phyloP scores from a whole-genome alignment of 2,797 vertebrate species.

The Holocentrus rufus region DNA sequence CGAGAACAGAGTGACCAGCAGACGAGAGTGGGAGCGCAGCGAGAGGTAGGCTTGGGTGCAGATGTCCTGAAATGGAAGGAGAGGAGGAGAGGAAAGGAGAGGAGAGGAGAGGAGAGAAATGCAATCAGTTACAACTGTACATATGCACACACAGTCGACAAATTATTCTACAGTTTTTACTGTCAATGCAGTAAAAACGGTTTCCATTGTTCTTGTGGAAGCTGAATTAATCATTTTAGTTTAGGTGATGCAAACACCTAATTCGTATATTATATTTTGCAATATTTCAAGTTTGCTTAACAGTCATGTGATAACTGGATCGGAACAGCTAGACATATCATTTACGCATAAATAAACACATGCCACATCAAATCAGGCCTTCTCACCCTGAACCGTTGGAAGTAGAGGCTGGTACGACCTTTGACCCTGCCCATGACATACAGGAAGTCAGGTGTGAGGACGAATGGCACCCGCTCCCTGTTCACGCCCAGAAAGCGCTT shows the following conservation, averaged over 20 bases:
- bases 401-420: slow-evolving; percentile 78
- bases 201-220: too few species aligned
- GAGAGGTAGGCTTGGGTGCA: slow-evolving; percentile 82
- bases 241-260: too few species aligned
- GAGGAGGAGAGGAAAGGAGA: background rate
- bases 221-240: too few species aligned
- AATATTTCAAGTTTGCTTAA: too few species aligned
- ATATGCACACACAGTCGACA: background rate
- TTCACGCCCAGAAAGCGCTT: slow-evolving; percentile 81
- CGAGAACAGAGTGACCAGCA: slow-evolving; percentile 84
- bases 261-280: too few species aligned
- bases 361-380: background rate
- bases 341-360: background rate
- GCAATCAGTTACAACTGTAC: background rate
- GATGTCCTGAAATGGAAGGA: slow-evolving; percentile 70
- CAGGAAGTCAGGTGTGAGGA: slow-evolving; percentile 86
- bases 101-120: background rate
- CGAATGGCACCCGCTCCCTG: slow-evolving; percentile 84
- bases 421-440: slow-evolving; percentile 82
- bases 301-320: too few species aligned
- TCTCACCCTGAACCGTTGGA: slow-evolving; percentile 81
- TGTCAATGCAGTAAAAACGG: too few species aligned
- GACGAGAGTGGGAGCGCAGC: slow-evolving; percentile 78
- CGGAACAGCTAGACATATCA: too few species aligned
- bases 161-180: background rate